phyloP scores from a whole-genome alignment of 2,888 invertebrate genomes.

The Tetragnatha montana region DNA sequence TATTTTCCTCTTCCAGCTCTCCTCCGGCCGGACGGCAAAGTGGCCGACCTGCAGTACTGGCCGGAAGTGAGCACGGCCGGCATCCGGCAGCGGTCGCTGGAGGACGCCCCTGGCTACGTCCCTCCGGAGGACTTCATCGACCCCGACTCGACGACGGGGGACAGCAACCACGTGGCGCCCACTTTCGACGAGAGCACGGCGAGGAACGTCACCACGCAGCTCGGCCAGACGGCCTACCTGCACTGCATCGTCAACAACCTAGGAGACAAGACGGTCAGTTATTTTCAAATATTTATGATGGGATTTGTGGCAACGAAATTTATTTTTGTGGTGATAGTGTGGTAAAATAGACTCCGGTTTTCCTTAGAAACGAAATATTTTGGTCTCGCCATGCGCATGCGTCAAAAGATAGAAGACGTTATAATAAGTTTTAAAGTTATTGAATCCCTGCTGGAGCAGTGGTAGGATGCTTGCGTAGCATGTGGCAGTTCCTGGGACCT shows the following conservation, averaged over 20 bases:
- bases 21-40: slow-evolving; percentile 32
- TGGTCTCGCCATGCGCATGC: no score
- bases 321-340: no score
- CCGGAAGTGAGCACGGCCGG: slow-evolving; percentile 55
- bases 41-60: background rate
- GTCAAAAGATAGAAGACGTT: no score
- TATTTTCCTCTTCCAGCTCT: slow-evolving; percentile 15
- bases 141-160: slow-evolving; percentile 59
- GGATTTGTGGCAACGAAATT: no score
- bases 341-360: no score
- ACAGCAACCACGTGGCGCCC: slow-evolving; percentile 78
- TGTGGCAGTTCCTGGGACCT: no score
- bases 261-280: slow-evolving; percentile 89
- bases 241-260: slow-evolving; percentile 93
- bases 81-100: slow-evolving; percentile 51
- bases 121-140: slow-evolving; percentile 64
- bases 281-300: no score
- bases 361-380: no score
- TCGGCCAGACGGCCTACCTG: slow-evolving; percentile 92
- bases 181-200: slow-evolving; percentile 85
- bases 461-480: no score
- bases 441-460: no score
- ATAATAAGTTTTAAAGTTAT: no score
- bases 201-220: slow-evolving; percentile 85
- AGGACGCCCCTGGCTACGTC: slow-evolving; percentile 57